Evolutionary conservation across 1,140 invertebrate genomes (phyloP).

Genomic region (Battus philenor): DNA sequence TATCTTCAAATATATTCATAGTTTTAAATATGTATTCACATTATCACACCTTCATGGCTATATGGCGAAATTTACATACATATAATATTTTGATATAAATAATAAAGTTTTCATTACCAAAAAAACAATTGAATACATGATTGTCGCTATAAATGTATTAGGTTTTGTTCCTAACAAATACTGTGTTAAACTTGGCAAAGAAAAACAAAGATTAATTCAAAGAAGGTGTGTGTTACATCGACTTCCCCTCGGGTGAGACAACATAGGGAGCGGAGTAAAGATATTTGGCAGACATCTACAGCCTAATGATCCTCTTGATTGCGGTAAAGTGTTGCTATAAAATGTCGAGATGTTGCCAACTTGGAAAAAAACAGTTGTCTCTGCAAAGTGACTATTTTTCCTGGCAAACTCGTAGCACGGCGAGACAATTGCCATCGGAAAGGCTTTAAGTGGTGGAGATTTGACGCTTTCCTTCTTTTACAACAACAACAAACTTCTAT

Average conservation of each 20-base stretch:
- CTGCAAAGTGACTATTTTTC: slow-evolving; percentile 67
- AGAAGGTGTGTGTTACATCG: slow-evolving; percentile 62
- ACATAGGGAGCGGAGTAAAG: slow-evolving; percentile 50
- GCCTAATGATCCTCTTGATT: slow-evolving; percentile 73
- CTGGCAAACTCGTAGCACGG: slow-evolving; percentile 63
- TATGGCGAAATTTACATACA: too few relatives aligned
- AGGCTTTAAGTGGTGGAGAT: slow-evolving; percentile 49
- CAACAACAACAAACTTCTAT: slow-evolving; percentile 11
- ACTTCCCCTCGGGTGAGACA: slow-evolving; percentile 60
- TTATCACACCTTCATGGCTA: too few relatives aligned
- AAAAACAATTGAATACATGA: too few relatives aligned
- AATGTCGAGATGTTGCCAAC: slow-evolving; percentile 68
- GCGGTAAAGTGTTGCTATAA: slow-evolving; percentile 72
- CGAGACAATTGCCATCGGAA: slow-evolving; percentile 64
- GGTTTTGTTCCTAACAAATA: too few relatives aligned
- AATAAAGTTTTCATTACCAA: too few relatives aligned
- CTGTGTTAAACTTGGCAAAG: slow-evolving; percentile 48
- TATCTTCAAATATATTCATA: too few relatives aligned
- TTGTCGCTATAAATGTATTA: too few relatives aligned
- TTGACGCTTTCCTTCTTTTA: slow-evolving; percentile 49
- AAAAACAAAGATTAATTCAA: slow-evolving; percentile 41
- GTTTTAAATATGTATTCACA: too few relatives aligned
- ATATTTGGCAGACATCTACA: slow-evolving; percentile 71
- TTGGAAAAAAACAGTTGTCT: slow-evolving; percentile 65
- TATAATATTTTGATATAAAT: too few relatives aligned